phyloP scores from a whole-genome alignment of 2,113 vertebrate genomes.

The Bos taurus region DNA sequence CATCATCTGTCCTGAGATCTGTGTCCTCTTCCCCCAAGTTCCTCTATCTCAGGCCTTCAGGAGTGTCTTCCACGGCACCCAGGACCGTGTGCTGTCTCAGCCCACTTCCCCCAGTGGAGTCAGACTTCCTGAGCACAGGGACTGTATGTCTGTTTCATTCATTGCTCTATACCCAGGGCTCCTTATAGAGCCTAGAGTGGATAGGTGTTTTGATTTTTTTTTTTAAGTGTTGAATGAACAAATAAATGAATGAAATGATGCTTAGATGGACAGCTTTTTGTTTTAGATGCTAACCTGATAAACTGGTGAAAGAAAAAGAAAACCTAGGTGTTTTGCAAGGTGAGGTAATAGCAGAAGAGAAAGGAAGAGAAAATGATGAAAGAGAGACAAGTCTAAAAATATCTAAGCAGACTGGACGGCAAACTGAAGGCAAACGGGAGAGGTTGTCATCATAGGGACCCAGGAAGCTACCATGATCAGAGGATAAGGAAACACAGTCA shows the following conservation, averaged over 20 bases:
- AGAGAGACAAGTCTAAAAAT: not conserved
- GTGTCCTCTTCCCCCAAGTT: not conserved
- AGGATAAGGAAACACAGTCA: not conserved
- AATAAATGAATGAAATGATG: not conserved
- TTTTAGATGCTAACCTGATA: not conserved
- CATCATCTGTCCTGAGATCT: not conserved
- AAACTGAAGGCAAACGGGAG: not conserved
- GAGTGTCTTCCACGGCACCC: not conserved
- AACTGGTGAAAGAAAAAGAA: not conserved
- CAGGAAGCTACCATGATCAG: not conserved
- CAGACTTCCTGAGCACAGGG: not conserved
- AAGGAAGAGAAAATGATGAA: not conserved
- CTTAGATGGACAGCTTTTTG: not conserved
- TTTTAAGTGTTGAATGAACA: not conserved
- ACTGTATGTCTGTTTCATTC: not conserved
- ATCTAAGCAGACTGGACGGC: not conserved
- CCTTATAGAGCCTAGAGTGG: not conserved
- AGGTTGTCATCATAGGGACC: not conserved
- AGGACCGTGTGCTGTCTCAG: accelerated
- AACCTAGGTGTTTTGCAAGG: not conserved
- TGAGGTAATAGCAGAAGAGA: not conserved
- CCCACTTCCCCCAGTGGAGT: too few species aligned
- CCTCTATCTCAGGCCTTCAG: not conserved
- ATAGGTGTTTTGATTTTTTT: not conserved
- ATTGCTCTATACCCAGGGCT: not conserved